Conservation (phyloP, 2,113 vertebrate genomes). For the Drymodes brunneopygia region DNA sequence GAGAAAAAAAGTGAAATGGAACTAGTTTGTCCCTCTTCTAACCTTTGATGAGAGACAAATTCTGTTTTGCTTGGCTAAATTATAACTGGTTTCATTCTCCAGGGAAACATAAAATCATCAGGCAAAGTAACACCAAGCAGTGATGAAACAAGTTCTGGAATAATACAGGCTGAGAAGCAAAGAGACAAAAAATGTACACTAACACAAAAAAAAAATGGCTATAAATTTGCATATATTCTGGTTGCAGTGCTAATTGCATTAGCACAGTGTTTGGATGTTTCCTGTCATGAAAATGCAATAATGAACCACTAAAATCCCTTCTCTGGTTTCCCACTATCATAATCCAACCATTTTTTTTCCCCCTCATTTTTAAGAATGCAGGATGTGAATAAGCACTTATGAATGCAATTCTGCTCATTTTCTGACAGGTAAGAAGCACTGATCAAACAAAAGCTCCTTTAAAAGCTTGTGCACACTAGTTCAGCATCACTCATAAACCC, state of each 20-base stretch:
- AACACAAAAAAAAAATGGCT: not conserved
- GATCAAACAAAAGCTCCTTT: constrained; percentile 10
- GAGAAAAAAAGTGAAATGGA: not conserved
- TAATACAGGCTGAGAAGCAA: not conserved
- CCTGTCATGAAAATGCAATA: not conserved
- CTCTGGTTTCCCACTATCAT: not conserved
- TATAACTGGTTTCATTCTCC: not conserved
- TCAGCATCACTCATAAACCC: not conserved
- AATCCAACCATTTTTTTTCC: not conserved
- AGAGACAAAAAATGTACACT: not conserved
- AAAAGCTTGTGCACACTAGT: not conserved
- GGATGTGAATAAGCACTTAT: constrained; percentile 40
- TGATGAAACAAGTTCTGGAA: not conserved
- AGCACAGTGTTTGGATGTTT: not conserved
- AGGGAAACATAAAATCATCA: not conserved
- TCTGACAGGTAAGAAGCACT: not conserved
- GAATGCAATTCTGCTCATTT: constrained; percentile 16
- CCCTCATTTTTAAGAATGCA: not conserved
- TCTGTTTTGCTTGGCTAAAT: not conserved
- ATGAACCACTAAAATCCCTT: not conserved
- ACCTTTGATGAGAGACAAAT: not conserved
- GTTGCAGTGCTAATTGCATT: not conserved
- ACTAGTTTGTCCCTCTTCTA: not conserved
- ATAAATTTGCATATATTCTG: not conserved
- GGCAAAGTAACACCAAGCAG: not conserved